Percentiles rank a stretch among this genome's conserved stretches.
Conservation (phyloP, 2,888 invertebrate species). For the Steinernema scapterisci region DNA sequence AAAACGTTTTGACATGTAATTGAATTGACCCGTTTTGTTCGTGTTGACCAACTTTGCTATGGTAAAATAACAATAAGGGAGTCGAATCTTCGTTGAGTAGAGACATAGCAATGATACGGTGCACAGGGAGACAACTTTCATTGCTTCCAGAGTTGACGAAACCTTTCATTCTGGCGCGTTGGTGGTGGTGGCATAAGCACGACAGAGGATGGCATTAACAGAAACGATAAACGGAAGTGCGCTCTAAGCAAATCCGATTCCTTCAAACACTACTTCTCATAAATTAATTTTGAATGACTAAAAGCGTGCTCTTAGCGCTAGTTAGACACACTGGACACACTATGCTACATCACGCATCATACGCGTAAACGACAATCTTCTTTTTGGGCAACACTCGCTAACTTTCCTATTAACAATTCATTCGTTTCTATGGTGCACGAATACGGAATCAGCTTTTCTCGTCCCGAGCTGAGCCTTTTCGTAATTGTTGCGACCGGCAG, state of each 20-base stretch:
- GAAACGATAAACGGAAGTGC: constrained; percentile 31
- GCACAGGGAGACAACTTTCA: too few species aligned
- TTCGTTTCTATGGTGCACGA: constrained; percentile 22
- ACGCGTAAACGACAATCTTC: constrained; percentile 1
- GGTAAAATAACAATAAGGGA: neutral
- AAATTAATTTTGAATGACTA: constrained; percentile 28
- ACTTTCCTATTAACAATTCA: constrained; percentile 19
- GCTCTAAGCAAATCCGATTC: constrained; percentile 18
- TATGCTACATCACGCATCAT: neutral
- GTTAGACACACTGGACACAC: neutral
- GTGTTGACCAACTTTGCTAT: too few species aligned
- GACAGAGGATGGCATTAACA: neutral
- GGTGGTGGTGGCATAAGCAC: neutral
- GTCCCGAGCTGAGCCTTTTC: neutral
- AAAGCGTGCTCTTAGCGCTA: constrained; percentile 10
- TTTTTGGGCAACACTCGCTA: neutral
- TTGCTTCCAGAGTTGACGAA: too few species aligned
- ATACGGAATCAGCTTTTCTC: neutral
- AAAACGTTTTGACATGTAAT: constrained; percentile 1
- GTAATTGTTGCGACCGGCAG: constrained; percentile 11
- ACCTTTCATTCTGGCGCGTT: too few species aligned
- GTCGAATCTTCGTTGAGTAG: too few species aligned
- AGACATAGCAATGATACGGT: too few species aligned
- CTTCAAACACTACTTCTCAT: constrained; percentile 13
- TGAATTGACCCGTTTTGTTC: neutral